Conservation (phyloP, 2,888 invertebrate species). For the Meiosimyza decipiens region DNA sequence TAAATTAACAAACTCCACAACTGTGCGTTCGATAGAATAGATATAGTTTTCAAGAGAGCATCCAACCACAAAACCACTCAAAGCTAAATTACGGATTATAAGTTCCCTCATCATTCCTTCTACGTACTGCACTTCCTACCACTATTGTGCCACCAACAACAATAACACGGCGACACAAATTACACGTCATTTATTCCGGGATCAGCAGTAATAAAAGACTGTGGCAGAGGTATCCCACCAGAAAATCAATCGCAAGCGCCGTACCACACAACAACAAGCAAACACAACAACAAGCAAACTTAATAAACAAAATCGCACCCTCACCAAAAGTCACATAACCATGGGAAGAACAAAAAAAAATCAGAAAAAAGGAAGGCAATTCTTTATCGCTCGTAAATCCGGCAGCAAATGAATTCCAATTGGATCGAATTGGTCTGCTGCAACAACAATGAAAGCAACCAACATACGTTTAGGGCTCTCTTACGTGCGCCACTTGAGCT, state of each 20-base stretch:
- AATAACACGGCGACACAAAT: constrained; percentile 53
- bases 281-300: background rate
- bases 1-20: constrained; percentile 35
- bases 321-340: constrained; percentile 20
- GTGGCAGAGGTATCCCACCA: constrained; percentile 10
- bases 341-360: background rate
- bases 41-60: constrained; percentile 34
- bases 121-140: background rate
- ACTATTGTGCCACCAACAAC: background rate
- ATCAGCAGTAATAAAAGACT: constrained; percentile 37
- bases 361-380: background rate
- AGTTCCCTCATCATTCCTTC: constrained; percentile 17
- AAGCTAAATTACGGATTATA: constrained; percentile 52
- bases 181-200: constrained; percentile 56
- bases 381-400: constrained; percentile 25
- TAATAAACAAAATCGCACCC: background rate
- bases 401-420: constrained; percentile 34
- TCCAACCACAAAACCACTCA: constrained; percentile 51
- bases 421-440: constrained; percentile 23
- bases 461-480: background rate
- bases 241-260: constrained; percentile 36
- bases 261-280: no score
- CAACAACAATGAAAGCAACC: constrained; percentile 9
- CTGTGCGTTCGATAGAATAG: constrained; percentile 41
- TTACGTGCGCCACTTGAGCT: background rate